These are phyloP conservation scores for Notocelia uddmanniana DNA, from an alignment of 2,888 invertebrate genomes.

Conservation along the genomic window DNA sequence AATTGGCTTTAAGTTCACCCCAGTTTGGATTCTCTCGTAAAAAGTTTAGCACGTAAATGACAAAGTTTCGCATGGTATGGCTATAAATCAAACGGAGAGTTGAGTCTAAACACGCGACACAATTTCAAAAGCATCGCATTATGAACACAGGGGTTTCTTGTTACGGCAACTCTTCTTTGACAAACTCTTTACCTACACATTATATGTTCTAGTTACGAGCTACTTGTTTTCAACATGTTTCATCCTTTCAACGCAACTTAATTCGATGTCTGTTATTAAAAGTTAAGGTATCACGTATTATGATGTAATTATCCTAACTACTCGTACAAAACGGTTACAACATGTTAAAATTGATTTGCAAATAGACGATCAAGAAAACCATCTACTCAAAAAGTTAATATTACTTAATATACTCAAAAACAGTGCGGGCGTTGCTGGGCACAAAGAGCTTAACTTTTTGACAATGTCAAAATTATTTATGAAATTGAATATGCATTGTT, in stretches of 20 bases:
- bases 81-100: constrained; percentile 45
- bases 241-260: background rate
- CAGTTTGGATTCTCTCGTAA: constrained; percentile 44
- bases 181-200: constrained; percentile 1
- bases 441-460: no score
- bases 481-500: no score
- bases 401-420: no score
- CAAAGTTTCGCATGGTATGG: constrained; percentile 42
- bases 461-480: no score
- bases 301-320: no score
- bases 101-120: constrained; percentile 43
- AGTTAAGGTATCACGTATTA: no score
- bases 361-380: no score
- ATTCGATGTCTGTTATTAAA: background rate
- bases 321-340: no score
- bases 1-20: constrained; percentile 45
- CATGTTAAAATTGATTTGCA: no score
- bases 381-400: no score
- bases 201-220: background rate
- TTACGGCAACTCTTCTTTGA: constrained; percentile 20
- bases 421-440: no score
- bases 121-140: constrained; percentile 42
- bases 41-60: constrained; percentile 45
- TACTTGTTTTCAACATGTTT: background rate
- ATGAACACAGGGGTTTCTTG: constrained; percentile 34